Conservation (phyloP, 2,113 vertebrate species). For the Sinocyclocheilus maitianheensis region DNA sequence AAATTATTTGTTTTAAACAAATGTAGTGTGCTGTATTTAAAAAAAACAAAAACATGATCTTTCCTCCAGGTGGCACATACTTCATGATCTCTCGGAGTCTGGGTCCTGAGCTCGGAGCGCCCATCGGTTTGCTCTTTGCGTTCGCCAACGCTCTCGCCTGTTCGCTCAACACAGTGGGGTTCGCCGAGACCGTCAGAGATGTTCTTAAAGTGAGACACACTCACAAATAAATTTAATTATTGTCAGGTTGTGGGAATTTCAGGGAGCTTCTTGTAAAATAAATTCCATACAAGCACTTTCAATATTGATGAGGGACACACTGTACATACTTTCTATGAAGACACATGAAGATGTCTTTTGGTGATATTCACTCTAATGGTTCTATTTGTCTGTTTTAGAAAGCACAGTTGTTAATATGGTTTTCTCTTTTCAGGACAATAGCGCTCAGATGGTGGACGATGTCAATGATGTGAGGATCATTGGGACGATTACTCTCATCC, state of each 20-base stretch:
- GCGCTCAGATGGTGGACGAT: slow-evolving; percentile 63
- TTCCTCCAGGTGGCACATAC: slow-evolving; percentile 67
- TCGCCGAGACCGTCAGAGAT: slow-evolving; percentile 72
- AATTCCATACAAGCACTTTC: not conserved
- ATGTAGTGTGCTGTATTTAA: too few relatives aligned
- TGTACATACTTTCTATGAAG: not conserved
- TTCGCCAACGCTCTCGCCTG: slow-evolving; percentile 74
- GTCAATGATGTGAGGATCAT: slow-evolving; percentile 71
- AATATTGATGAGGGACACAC: not conserved
- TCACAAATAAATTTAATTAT: not conserved
- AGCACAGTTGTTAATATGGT: not conserved
- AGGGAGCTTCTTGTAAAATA: not conserved
- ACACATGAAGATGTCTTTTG: not conserved
- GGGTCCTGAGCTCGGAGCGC: slow-evolving; percentile 71
- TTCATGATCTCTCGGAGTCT: slow-evolving; percentile 76
- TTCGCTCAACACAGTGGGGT: slow-evolving; percentile 74
- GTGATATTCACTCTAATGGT: too few relatives aligned
- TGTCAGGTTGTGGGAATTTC: not conserved
- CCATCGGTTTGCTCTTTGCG: slow-evolving; percentile 72
- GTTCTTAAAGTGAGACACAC: slow-evolving; percentile 63
- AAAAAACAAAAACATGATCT: not conserved
- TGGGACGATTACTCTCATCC: slow-evolving; percentile 67
- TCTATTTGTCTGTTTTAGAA: too few relatives aligned
- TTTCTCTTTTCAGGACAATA: slow-evolving; percentile 62
- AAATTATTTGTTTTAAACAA: not conserved